Percentiles rank a stretch among this genome's conserved stretches.
These are phyloP conservation scores for Thereva unica DNA, from an alignment of 2,888 invertebrate species.

Conservation along the genomic window DNA sequence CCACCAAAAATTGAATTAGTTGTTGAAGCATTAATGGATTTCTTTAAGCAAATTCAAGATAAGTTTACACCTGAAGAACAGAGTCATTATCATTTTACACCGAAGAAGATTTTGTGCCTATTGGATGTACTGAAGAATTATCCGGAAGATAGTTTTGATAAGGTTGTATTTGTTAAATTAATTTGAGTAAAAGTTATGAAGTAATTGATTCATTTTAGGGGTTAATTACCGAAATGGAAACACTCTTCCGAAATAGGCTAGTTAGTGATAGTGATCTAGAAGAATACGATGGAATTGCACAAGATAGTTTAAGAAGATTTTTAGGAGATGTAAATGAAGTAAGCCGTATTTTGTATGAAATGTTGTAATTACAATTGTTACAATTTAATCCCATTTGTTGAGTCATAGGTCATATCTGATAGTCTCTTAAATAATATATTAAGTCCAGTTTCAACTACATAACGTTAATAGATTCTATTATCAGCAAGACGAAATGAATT, in stretches of 20 bases:
- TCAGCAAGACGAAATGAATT: no score
- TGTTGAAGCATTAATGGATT: conserved; percentile 53
- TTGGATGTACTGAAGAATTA: conserved; percentile 52
- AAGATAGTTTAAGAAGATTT: conserved; percentile 59
- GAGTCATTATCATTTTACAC: conserved; percentile 57
- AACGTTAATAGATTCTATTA: no score
- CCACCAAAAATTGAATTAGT: conserved; percentile 49
- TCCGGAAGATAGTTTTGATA: conserved; percentile 52
- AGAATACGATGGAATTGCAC: conserved; percentile 68
- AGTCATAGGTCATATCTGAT: no score
- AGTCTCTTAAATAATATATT: no score
- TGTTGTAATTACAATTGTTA: conserved; percentile 33
- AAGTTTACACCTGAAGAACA: conserved; percentile 47
- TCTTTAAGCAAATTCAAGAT: conserved; percentile 53
- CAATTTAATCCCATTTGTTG: no score
- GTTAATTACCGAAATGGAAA: conserved; percentile 73
- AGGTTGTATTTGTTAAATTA: conserved; percentile 45
- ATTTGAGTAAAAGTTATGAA: neutral
- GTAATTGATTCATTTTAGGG: conserved; percentile 60
- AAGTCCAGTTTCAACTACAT: no score
- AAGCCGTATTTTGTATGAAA: conserved; percentile 44
- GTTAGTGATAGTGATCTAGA: conserved; percentile 67
- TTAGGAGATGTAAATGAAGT: conserved; percentile 48
- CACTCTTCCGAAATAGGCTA: conserved; percentile 76
- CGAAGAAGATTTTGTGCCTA: conserved; percentile 55